A percentile compares a stretch with the other conserved stretches of the same genome.
Conservation (phyloP, 2,797 vertebrate species). For the Anabas testudineus region DNA sequence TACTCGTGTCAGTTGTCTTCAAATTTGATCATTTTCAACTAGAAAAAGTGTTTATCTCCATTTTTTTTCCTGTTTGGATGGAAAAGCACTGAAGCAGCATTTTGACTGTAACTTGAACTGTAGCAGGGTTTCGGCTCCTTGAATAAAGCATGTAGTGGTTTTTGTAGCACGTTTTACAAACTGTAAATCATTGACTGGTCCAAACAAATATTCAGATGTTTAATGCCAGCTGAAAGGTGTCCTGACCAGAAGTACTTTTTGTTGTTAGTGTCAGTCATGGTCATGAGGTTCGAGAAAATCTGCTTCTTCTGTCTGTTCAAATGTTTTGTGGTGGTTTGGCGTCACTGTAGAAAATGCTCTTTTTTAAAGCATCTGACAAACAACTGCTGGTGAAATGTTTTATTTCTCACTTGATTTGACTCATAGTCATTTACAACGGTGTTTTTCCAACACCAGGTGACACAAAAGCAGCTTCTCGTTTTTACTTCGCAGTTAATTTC, state of each 20-base stretch:
- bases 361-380: too few relatives aligned
- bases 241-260: too few relatives aligned
- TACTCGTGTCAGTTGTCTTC: not conserved
- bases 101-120: not conserved
- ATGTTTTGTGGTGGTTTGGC: too few relatives aligned
- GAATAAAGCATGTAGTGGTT: not conserved
- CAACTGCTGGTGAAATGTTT: too few relatives aligned
- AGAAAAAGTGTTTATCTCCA: not conserved
- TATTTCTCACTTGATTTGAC: too few relatives aligned
- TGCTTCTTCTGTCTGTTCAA: too few relatives aligned
- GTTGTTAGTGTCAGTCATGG: too few relatives aligned
- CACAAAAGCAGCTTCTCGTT: too few relatives aligned
- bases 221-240: not conserved
- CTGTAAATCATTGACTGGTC: not conserved
- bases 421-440: too few relatives aligned
- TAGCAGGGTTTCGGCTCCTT: not conserved
- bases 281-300: too few relatives aligned
- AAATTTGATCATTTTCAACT: not conserved
- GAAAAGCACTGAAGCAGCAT: not conserved
- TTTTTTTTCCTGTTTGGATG: constrained; percentile 1
- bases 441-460: too few relatives aligned
- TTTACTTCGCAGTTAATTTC: too few relatives aligned
- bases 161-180: not conserved
- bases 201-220: not conserved
- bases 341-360: not conserved